Evolutionary conservation across 2,797 vertebrate species (phyloP).

Genomic region (Taenioides sp.): DNA sequence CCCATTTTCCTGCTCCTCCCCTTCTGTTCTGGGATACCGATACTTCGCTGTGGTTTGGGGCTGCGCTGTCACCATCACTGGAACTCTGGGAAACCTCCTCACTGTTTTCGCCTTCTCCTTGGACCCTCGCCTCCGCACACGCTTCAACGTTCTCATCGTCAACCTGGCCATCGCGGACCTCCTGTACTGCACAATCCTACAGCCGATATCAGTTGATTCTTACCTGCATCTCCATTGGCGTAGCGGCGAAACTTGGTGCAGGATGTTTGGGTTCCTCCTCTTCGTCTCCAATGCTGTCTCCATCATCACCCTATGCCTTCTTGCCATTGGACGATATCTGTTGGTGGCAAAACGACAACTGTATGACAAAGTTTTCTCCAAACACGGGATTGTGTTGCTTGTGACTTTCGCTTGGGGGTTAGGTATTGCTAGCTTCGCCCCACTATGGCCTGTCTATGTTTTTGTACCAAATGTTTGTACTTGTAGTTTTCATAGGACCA

Average conservation of each 20-base stretch:
- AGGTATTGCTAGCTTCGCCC: slow-evolving; percentile 79
- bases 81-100: slow-evolving; percentile 84
- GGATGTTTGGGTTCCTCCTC: slow-evolving; percentile 83
- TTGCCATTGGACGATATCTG: slow-evolving; percentile 84
- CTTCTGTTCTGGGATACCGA: slow-evolving; percentile 80
- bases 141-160: slow-evolving; percentile 87
- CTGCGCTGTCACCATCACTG: slow-evolving; percentile 77
- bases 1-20: slow-evolving; percentile 84
- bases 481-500: slow-evolving; percentile 87
- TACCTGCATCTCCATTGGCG: slow-evolving; percentile 87
- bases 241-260: slow-evolving; percentile 77
- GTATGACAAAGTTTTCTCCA: slow-evolving; percentile 80
- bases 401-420: slow-evolving; percentile 77
- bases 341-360: slow-evolving; percentile 79
- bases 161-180: slow-evolving; percentile 86
- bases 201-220: slow-evolving; percentile 86
- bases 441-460: slow-evolving; percentile 81
- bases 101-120: slow-evolving; percentile 82
- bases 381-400: slow-evolving; percentile 65
- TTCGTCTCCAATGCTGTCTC: slow-evolving; percentile 88
- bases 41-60: slow-evolving; percentile 86
- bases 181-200: slow-evolving; percentile 86
- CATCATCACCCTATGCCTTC: slow-evolving; percentile 86
- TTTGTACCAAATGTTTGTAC: slow-evolving; percentile 88
- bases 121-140: slow-evolving; percentile 80